A percentile compares a stretch with the other conserved stretches of the same genome.
Conservation (phyloP, 2,113 vertebrate genomes). For the Odobenus rosmarus region DNA sequence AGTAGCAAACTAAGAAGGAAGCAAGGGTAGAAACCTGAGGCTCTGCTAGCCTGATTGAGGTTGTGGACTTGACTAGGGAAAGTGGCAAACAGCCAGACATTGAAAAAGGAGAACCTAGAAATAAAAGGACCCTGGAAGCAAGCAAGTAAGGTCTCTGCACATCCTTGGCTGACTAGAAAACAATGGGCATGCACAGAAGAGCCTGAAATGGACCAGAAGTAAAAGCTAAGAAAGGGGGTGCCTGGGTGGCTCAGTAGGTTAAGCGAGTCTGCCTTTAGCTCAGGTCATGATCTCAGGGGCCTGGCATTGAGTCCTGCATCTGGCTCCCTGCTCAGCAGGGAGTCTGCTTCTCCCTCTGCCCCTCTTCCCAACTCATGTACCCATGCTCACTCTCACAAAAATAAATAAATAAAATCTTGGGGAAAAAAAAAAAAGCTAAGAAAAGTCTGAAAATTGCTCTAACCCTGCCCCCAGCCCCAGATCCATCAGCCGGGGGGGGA, state of each 20-base stretch:
- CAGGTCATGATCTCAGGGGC: too few species aligned
- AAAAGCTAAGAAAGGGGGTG: neutral
- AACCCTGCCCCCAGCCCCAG: fast-evolving
- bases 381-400: too few species aligned
- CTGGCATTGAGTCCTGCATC: too few species aligned
- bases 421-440: neutral
- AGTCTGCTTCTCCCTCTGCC: too few species aligned
- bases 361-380: too few species aligned
- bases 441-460: neutral
- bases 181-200: neutral
- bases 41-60: neutral
- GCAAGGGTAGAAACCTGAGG: neutral
- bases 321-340: too few species aligned
- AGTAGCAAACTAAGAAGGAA: neutral
- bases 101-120: neutral
- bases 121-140: neutral
- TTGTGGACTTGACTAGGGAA: neutral
- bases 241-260: too few species aligned
- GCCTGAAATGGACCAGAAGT: neutral
- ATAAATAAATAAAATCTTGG: too few species aligned
- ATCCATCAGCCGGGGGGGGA: neutral
- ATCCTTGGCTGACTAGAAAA: neutral
- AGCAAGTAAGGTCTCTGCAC: neutral
- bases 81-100: neutral
- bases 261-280: too few species aligned